phyloP scores from a whole-genome alignment of 2,888 invertebrate genomes.

The Petrophora chlorosata region DNA sequence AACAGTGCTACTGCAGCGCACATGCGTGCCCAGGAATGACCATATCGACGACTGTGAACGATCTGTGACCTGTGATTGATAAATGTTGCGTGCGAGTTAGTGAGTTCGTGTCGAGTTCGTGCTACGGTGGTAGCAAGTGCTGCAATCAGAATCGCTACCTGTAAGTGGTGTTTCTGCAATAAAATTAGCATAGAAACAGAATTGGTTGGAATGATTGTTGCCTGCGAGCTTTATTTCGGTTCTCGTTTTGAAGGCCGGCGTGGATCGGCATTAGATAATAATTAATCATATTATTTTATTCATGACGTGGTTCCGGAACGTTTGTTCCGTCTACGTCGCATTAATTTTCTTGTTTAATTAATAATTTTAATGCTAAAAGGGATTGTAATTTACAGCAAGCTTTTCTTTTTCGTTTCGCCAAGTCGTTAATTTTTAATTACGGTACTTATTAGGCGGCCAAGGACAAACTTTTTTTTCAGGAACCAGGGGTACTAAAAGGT shows the following conservation, averaged over 20 bases:
- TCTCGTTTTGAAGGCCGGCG: background rate
- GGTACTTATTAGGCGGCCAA: conserved; percentile 11
- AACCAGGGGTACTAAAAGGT: background rate
- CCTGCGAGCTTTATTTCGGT: conserved; percentile 6
- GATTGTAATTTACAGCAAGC: conserved; percentile 14
- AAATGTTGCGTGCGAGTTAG: conserved; percentile 50
- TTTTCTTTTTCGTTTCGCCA: conserved; percentile 14
- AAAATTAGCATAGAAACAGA: conserved; percentile 57
- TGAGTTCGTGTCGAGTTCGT: conserved; percentile 58
- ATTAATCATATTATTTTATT: conserved; percentile 39
- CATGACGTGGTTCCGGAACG: conserved; percentile 28
- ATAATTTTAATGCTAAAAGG: conserved; percentile 19
- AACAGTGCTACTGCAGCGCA: conserved; percentile 41
- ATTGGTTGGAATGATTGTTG: conserved; percentile 9
- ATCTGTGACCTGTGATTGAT: conserved; percentile 68
- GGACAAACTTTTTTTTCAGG: conserved; percentile 12
- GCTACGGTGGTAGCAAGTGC: conserved; percentile 45
- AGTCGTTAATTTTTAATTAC: conserved; percentile 21
- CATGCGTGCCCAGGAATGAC: conserved; percentile 63
- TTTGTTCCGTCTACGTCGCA: conserved; percentile 25
- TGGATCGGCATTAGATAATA: conserved; percentile 23
- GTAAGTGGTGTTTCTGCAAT: conserved; percentile 64
- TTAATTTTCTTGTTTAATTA: conserved; percentile 27
- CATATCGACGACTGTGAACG: conserved; percentile 48
- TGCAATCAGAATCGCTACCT: conserved; percentile 56